phyloP scores from a whole-genome alignment of 1,140 invertebrate genomes.

The Drosophila tani region DNA sequence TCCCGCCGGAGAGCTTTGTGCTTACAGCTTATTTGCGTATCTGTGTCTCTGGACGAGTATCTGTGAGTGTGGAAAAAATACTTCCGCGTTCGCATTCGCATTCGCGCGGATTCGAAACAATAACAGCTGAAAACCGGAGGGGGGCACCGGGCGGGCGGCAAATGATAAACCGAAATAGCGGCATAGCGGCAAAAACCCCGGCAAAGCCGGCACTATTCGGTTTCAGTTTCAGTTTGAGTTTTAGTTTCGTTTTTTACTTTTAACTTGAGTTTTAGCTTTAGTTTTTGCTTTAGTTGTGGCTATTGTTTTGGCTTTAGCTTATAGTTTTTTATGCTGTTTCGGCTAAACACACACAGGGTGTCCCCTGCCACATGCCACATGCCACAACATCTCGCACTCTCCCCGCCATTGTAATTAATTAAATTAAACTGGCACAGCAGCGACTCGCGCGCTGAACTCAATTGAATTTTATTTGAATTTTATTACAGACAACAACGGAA shows the following conservation, averaged over 20 bases:
- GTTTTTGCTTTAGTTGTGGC: slow-evolving; percentile 1
- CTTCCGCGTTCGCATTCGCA: slow-evolving; percentile 70
- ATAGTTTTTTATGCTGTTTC: slow-evolving; percentile 2
- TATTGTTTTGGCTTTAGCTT: slow-evolving; percentile 3
- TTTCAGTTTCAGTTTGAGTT: slow-evolving; percentile 21
- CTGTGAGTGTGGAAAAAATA: slow-evolving; percentile 57
- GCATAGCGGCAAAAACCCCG: slow-evolving; percentile 30
- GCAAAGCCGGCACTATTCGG: slow-evolving; percentile 19
- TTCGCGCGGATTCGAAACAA: slow-evolving; percentile 56
- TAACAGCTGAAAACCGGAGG: slow-evolving; percentile 46
- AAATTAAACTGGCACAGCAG: slow-evolving; percentile 75
- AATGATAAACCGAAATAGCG: slow-evolving; percentile 55
- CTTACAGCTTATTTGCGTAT: slow-evolving; percentile 67
- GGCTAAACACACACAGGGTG: slow-evolving; percentile 3
- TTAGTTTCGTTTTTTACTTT: slow-evolving; percentile 14
- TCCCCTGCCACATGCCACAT: slow-evolving; percentile 10
- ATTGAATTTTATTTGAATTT: slow-evolving; percentile 84
- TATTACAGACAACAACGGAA: slow-evolving; percentile 63
- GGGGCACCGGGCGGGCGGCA: not conserved
- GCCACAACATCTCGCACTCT: slow-evolving; percentile 19
- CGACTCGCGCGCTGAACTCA: slow-evolving; percentile 73
- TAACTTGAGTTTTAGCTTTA: slow-evolving; percentile 13
- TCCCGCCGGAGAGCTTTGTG: slow-evolving; percentile 32
- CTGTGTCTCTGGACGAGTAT: slow-evolving; percentile 33
- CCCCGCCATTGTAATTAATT: slow-evolving; percentile 70